A percentile compares a stretch with the other conserved stretches of the same genome.
Evolutionary conservation across 2,113 vertebrate genomes (phyloP).

Genomic region (Ophiodon elongatus): DNA sequence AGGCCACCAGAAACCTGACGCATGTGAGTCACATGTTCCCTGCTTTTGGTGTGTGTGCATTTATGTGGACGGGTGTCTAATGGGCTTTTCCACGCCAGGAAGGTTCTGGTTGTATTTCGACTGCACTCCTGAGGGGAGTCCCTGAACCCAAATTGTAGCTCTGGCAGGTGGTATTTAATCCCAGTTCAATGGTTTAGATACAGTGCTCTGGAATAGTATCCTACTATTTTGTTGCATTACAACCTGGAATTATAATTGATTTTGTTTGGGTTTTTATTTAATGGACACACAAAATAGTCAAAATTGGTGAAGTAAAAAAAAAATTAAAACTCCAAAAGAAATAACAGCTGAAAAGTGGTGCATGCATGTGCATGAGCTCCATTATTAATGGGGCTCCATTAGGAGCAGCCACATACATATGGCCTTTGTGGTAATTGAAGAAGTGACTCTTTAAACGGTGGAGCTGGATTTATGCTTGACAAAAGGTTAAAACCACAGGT

Average conservation of each 20-base stretch:
- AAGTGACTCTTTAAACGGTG: neutral
- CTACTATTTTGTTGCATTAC: too few species aligned
- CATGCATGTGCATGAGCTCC: too few species aligned
- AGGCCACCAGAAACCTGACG: slow-evolving; percentile 41
- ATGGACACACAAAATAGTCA: neutral
- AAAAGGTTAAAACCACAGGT: too few species aligned
- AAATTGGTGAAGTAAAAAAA: too few species aligned
- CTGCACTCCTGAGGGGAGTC: neutral
- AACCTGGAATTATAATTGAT: neutral
- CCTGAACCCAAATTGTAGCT: neutral
- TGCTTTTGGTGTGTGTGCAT: neutral
- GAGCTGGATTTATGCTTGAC: too few species aligned
- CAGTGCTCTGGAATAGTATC: too few species aligned
- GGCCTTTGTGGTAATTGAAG: neutral
- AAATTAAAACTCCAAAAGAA: too few species aligned
- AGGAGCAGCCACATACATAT: neutral
- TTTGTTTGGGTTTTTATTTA: neutral
- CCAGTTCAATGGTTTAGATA: neutral
- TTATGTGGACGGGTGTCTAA: neutral
- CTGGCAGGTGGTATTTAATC: neutral
- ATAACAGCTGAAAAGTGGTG: too few species aligned
- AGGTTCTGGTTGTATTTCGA: neutral
- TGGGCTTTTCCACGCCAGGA: neutral
- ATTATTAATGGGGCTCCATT: neutral
- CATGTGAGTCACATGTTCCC: slow-evolving; percentile 24